Evolutionary conservation across 1,140 invertebrate species (phyloP), one percentile per base, ranked within the genome.

Genomic region (Aphelenchoides fujianensis): DNA sequence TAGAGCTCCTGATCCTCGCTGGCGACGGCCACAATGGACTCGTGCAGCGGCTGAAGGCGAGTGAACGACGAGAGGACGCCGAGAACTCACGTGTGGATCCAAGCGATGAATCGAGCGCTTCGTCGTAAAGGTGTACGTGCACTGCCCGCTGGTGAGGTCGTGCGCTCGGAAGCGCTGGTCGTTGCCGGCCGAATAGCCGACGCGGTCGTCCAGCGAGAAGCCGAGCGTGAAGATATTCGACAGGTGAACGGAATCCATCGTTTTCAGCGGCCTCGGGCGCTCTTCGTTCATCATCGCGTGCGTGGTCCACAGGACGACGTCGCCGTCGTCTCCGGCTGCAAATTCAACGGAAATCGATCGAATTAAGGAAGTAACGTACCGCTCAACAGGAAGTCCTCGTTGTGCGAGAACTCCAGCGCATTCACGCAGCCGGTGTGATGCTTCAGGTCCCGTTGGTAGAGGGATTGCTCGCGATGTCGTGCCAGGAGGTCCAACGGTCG

Each of bases 161-260:
- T 94, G 92, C n/a, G 92, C 89, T 69, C 92, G 91, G 52, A 95
- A 92, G 87, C 92, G 90, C 84, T 94, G 92, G 88, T 96, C 94
- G 87, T 95, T 95, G 61, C 93, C 86, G 86, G 92, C 93, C 34
- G 93, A 95, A 85, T 92, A 92, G 76, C 95, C 89, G 84, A 90
- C 91, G 28, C 88, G 87, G 81, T 91, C 92, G 52, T 88, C 87
- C 74, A 87, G 89, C 77, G 93, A 91, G 78, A 94, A 92, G 30
- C 90, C 91, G 9, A 95, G 87, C 83, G 92, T 94, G 85, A 95
- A 95, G 71, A 96, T 94, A 85, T 95, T 95, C 81, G 92, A 94
- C 70, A 89, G 88, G 83, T 96, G 94, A 76, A 92, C 89, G 12
- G 89, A 90, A 82, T 90, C 89, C 91, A 95, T 93, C 0, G 86